Evolutionary conservation across 2,888 invertebrate species (phyloP).

Genomic region (Hemistola chrysoprasaria): DNA sequence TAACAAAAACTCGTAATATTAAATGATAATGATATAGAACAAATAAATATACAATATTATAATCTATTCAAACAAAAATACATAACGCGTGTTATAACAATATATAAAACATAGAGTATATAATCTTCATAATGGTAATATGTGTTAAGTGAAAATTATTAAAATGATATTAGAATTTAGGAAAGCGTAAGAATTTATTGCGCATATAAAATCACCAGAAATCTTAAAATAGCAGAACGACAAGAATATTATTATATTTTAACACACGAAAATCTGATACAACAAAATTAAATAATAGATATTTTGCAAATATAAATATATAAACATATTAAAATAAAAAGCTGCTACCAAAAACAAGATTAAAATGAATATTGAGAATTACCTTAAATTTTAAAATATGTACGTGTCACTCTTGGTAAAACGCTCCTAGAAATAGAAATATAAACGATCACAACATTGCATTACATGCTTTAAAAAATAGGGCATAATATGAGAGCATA

Average conservation of each 20-base stretch:
- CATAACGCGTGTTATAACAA: background rate
- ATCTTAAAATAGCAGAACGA: background rate
- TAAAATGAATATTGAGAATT: conserved; percentile 48
- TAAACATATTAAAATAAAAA: conserved; percentile 1
- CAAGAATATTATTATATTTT: background rate
- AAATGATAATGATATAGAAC: too few species aligned
- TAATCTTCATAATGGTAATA: conserved; percentile 40
- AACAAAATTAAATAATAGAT: too few species aligned
- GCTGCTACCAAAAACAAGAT: conserved; percentile 16
- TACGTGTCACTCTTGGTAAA: conserved; percentile 92
- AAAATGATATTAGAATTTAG: too few species aligned
- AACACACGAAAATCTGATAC: background rate
- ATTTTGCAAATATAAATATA: too few species aligned
- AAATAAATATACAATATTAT: too few species aligned
- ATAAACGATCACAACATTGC: conserved; percentile 76
- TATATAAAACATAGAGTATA: background rate
- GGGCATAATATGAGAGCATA: conserved; percentile 5
- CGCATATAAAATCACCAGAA: conserved; percentile 1
- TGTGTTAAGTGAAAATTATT: conserved; percentile 41
- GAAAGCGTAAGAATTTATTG: too few species aligned
- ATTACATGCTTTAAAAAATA: conserved; percentile 46
- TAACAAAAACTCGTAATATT: too few species aligned
- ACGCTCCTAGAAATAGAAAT: conserved; percentile 86
- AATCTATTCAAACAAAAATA: too few species aligned
- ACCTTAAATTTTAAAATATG: conserved; percentile 87